These are phyloP conservation scores for Phaethornis superciliosus DNA, from an alignment of 2,113 vertebrate genomes.

Conservation along the genomic window DNA sequence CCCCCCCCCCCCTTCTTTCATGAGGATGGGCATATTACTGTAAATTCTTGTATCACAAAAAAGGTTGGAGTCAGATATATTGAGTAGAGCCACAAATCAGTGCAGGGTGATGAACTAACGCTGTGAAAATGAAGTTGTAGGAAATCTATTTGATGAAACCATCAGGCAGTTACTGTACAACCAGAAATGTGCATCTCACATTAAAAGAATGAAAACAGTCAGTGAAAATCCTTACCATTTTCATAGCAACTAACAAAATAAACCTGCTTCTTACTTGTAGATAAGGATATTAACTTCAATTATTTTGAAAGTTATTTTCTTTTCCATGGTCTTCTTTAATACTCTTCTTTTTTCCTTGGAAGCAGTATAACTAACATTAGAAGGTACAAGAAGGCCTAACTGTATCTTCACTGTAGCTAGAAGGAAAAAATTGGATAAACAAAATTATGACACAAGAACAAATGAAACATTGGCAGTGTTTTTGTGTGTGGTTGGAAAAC, in stretches of 20 bases:
- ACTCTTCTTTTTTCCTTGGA: neutral
- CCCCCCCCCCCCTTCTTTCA: neutral
- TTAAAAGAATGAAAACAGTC: neutral
- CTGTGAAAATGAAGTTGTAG: neutral
- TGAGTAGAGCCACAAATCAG: neutral
- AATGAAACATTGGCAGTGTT: no score
- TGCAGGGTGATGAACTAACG: neutral
- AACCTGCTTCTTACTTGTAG: neutral
- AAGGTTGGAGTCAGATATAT: neutral
- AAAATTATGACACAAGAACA: neutral
- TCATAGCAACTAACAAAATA: neutral
- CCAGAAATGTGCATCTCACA: neutral
- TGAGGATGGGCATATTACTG: neutral
- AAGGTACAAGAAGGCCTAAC: neutral
- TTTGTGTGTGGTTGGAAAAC: neutral
- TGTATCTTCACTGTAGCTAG: neutral
- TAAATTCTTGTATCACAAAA: neutral
- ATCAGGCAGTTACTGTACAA: neutral
- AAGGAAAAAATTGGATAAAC: neutral
- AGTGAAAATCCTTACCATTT: neutral
- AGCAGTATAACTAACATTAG: neutral
- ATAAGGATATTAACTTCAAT: neutral
- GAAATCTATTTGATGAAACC: neutral
- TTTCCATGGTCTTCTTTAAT: neutral
- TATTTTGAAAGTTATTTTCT: neutral